Evolutionary conservation across 2,888 invertebrate genomes (phyloP), one percentile per base, ranked within the genome.

Genomic region (Melanchra persicariae): DNA sequence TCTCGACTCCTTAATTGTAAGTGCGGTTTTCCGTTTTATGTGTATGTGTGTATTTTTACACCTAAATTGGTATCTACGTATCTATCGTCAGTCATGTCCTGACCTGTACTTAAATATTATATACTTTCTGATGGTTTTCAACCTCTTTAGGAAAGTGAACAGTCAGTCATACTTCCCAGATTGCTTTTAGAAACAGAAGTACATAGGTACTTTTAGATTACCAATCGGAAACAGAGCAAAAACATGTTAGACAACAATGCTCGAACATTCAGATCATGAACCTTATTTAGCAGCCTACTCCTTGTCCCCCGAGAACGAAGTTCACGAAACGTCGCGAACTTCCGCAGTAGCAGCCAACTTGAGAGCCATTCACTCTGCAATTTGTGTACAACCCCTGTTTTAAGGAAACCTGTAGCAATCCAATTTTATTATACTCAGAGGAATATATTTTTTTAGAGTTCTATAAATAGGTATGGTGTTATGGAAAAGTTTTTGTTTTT

Each of bases 301-400:
- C 70, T 69, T 37, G 63, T 59, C 73, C 85, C 85, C 83, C 30
- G 61, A 58, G 73, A 74, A 17, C 37, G 17, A 70, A 74, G 83
- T 83, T 70, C 54, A 57, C 55, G 71, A 61, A 72, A 72, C 26
- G 63, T 69, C 72, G 34, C 64, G 22, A 85, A 83, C 74, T 78
- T 76, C 51, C 45, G 60, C 26, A 63, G 54, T 67, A 24, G 12
- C 49, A 34, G 55, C 61, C 63, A 68, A 68, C 74, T 74, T 74
- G 51, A 85, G 83, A 73, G 63, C 70, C 51, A 75, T 84, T 77
- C 69, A 45, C 68, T 65, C 59, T 59, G 51, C 61, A 69, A 30
- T 76, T 70, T 70, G 61, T 61, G 62, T 84, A 66, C 49, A 71
- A 19, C 17, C 43, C 49, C 63, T 64, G 70, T 68, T 71, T 72